A percentile compares a stretch with the other conserved stretches of the same genome.
Evolutionary conservation across 1,140 invertebrate genomes (phyloP).

Genomic region (Odontomachus brunneus): DNA sequence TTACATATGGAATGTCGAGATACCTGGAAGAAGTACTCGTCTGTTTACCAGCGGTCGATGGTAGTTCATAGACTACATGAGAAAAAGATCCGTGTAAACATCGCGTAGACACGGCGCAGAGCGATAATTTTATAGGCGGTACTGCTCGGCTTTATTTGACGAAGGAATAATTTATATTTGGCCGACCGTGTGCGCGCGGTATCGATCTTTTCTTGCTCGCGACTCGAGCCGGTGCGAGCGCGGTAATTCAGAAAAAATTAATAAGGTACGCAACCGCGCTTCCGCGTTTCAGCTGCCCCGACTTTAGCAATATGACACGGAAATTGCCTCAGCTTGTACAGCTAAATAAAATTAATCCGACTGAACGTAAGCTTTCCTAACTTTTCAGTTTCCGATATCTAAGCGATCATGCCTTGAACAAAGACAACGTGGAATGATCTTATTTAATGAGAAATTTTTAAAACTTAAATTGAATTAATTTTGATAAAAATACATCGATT

Average conservation of each 20-base stretch:
- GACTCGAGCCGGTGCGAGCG: background rate
- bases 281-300: background rate
- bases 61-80: background rate
- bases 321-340: slow-evolving; percentile 16
- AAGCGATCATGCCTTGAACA: background rate
- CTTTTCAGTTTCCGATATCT: background rate
- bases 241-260: slow-evolving; percentile 38
- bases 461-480: background rate
- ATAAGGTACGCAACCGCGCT: slow-evolving; percentile 22
- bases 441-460: slow-evolving; percentile 16
- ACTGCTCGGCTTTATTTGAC: slow-evolving; percentile 20
- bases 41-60: background rate
- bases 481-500: background rate
- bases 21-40: background rate
- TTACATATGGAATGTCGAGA: background rate
- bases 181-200: background rate
- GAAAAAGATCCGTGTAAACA: background rate
- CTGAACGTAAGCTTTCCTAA: background rate
- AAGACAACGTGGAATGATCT: background rate
- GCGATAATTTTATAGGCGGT: slow-evolving; percentile 8
- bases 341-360: slow-evolving; percentile 14
- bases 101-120: background rate
- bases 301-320: slow-evolving; percentile 10
- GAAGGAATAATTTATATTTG: slow-evolving; percentile 47
- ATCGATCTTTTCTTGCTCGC: slow-evolving; percentile 37